A percentile compares a stretch with the other conserved stretches of the same genome.
phyloP scores from a whole-genome alignment of 2,888 invertebrate species.

The Acanthoscelides obtectus region DNA sequence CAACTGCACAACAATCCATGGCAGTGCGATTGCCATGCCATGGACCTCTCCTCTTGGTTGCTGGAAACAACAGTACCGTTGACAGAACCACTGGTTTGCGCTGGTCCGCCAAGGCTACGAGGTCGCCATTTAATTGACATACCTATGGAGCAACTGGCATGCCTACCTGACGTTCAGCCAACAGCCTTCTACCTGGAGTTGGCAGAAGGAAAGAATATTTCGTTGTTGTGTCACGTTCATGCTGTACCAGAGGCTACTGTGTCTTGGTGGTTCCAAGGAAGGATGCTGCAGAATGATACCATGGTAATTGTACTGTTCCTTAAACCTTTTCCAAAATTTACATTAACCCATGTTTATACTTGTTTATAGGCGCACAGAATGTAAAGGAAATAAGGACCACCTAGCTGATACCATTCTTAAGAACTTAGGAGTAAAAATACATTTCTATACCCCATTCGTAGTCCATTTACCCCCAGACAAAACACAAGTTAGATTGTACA shows the following conservation, averaged over 20 bases:
- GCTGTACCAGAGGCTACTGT: constrained; percentile 77
- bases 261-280: constrained; percentile 77
- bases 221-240: constrained; percentile 69
- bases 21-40: constrained; percentile 81
- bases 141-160: constrained; percentile 68
- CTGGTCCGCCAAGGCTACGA: constrained; percentile 63
- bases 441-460: no score
- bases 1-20: constrained; percentile 83
- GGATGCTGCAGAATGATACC: constrained; percentile 71
- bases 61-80: constrained; percentile 71
- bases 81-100: constrained; percentile 73
- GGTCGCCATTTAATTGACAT: constrained; percentile 65
- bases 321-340: no score
- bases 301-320: not conserved
- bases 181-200: constrained; percentile 71
- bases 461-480: no score
- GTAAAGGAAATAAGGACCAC: no score
- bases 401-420: no score
- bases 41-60: constrained; percentile 75
- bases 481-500: no score
- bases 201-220: constrained; percentile 74
- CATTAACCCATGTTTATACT: no score
- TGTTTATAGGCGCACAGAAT: no score
- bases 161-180: constrained; percentile 71
- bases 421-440: no score